Percentiles rank a stretch among this genome's conserved stretches.
Evolutionary conservation across 2,797 vertebrate genomes (phyloP).

Genomic region (Clarias platycephalus): DNA sequence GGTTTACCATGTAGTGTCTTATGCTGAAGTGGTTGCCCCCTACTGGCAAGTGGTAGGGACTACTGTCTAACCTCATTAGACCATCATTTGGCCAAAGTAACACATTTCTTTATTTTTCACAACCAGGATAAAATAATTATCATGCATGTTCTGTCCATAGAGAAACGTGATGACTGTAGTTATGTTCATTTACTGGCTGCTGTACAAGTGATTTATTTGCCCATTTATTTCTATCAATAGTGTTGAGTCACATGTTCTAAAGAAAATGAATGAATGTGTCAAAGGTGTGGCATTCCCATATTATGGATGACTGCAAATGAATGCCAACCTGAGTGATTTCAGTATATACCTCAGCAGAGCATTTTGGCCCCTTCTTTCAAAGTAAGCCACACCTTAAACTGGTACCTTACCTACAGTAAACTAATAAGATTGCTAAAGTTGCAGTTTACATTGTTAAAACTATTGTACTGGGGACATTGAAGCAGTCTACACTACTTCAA

Average conservation of each 20-base stretch:
- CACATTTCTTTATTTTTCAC: not conserved
- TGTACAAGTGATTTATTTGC: not conserved
- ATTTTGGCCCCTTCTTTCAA: constrained; percentile 1
- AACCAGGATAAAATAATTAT: not conserved
- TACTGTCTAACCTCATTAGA: not conserved
- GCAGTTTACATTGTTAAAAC: not conserved
- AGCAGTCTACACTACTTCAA: not conserved
- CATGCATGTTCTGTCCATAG: not conserved
- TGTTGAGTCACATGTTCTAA: not conserved
- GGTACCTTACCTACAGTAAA: not conserved
- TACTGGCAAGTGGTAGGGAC: not conserved
- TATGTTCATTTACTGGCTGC: constrained; percentile 7
- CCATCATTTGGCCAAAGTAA: not conserved
- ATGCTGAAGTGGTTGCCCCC: not conserved
- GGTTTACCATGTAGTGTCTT: not conserved
- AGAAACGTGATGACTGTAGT: not conserved
- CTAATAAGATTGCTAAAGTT: not conserved
- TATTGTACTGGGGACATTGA: not conserved
- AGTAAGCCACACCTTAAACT: constrained; percentile 39
- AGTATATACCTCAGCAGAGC: not conserved
- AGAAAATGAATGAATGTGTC: constrained; percentile 25
- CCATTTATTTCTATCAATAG: not conserved
- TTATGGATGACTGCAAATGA: constrained; percentile 25
- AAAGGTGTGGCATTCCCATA: not conserved
- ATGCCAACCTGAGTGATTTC: constrained; percentile 9